A percentile compares a stretch with the other conserved stretches of the same genome.
Evolutionary conservation across 1,140 invertebrate genomes (phyloP).

Genomic region (Nasonia giraulti): DNA sequence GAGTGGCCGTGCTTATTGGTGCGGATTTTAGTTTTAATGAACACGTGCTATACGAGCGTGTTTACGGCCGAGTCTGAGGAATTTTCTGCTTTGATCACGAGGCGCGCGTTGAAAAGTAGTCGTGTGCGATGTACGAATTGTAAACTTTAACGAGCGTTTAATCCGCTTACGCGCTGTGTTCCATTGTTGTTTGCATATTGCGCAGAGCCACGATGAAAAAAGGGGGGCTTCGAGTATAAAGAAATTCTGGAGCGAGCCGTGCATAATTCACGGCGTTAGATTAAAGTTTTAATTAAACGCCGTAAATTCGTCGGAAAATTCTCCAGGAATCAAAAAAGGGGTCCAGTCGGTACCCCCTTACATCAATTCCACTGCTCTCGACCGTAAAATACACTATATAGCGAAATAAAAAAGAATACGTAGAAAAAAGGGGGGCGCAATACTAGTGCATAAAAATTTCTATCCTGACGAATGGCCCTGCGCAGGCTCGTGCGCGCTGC

Average conservation of each 20-base stretch:
- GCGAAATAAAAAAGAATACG: neutral
- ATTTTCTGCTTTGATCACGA: neutral
- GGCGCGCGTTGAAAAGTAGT: neutral
- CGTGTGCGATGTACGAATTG: neutral
- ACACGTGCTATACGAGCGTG: neutral
- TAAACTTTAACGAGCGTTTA: neutral
- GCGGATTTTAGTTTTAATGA: conserved; percentile 14
- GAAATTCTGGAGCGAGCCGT: no score
- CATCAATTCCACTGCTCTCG: no score
- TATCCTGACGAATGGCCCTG: neutral
- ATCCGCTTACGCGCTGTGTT: neutral
- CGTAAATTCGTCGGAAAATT: no score
- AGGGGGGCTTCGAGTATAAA: no score
- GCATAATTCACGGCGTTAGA: no score
- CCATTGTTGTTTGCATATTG: no score
- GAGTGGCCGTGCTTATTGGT: neutral
- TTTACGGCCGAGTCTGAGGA: neutral
- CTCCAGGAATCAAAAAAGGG: no score
- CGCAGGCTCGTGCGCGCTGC: conserved; percentile 28
- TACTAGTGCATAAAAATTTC: neutral
- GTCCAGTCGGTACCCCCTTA: no score
- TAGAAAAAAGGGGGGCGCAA: conserved; percentile 6
- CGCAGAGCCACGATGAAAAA: no score
- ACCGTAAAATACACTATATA: no score
- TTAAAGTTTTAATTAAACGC: no score